Conservation (phyloP, 2,888 invertebrate genomes). For the Candidula unifasciata region DNA sequence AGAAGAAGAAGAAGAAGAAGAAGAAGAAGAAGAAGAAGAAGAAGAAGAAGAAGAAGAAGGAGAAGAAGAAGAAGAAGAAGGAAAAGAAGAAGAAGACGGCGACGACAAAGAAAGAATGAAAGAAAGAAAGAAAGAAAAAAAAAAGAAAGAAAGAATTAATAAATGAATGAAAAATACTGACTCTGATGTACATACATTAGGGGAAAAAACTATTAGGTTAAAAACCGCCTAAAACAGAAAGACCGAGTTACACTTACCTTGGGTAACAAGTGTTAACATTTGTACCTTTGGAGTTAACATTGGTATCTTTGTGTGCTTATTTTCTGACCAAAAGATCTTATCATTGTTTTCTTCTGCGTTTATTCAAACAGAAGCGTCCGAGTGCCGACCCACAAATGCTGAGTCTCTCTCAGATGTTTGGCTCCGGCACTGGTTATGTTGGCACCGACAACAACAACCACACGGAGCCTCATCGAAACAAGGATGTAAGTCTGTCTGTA, state of each 20-base stretch:
- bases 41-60: background rate
- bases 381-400: constrained; percentile 73
- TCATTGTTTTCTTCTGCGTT: background rate
- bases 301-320: too few species aligned
- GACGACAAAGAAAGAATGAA: background rate
- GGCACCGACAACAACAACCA: constrained; percentile 57
- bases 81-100: too few species aligned
- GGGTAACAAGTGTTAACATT: too few species aligned
- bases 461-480: constrained; percentile 1
- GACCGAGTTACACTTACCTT: too few species aligned
- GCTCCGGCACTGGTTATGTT: constrained; percentile 70
- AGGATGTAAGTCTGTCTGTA: constrained; percentile 31
- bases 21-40: constrained; percentile 9
- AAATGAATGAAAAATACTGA: too few species aligned
- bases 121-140: constrained; percentile 1
- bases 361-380: constrained; percentile 65
- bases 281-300: too few species aligned
- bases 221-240: too few species aligned
- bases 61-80: constrained; percentile 7
- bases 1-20: background rate
- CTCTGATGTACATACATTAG: too few species aligned
- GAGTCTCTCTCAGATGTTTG: constrained; percentile 74
- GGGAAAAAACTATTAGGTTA: too few species aligned
- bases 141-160: too few species aligned
- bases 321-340: too few species aligned